Evolutionary conservation across 2,113 vertebrate species (phyloP).

Genomic region (Piaya cayana): DNA sequence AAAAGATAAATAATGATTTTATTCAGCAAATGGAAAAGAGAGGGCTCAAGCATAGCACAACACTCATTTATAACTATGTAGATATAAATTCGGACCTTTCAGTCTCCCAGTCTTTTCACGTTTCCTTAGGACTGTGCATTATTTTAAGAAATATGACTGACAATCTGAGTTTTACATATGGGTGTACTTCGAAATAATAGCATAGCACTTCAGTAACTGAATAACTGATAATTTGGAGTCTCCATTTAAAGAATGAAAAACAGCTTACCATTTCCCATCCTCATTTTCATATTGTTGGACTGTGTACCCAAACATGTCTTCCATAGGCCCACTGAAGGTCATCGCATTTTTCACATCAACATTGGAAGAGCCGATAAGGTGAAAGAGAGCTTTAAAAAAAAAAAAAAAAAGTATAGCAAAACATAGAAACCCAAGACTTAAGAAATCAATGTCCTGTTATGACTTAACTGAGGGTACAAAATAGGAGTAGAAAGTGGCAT

Average conservation of each 20-base stretch:
- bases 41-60: background rate
- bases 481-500: background rate
- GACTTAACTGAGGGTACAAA: background rate
- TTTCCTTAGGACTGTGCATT: background rate
- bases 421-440: background rate
- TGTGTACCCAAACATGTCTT: slow-evolving; percentile 96
- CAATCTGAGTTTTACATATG: background rate
- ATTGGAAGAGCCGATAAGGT: slow-evolving; percentile 81
- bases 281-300: slow-evolving; percentile 97
- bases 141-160: background rate
- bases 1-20: background rate
- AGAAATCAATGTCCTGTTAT: background rate
- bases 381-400: slow-evolving; percentile 76
- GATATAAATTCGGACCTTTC: background rate
- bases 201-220: background rate
- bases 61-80: background rate
- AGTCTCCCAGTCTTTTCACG: background rate
- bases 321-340: slow-evolving; percentile 89
- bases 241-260: background rate
- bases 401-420: background rate
- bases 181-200: background rate
- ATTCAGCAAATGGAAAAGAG: background rate
- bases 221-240: background rate
- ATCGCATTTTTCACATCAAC: slow-evolving; percentile 92
- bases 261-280: slow-evolving; percentile 94